Evolutionary conservation across 1,140 invertebrate genomes (phyloP).

Genomic region (Atta colombica): DNA sequence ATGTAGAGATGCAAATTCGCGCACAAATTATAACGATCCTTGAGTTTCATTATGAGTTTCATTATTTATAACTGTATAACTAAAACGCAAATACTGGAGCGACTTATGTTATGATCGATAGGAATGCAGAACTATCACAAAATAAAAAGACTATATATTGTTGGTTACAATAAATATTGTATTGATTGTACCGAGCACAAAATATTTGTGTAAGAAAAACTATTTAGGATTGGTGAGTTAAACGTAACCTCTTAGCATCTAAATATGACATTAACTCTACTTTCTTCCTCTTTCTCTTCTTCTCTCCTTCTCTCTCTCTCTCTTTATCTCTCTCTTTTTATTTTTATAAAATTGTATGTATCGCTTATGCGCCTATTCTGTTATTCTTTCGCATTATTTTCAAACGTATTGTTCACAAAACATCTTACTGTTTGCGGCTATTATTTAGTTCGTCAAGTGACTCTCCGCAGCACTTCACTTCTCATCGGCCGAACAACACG

Average conservation of each 20-base stretch:
- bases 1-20: slow-evolving; percentile 1
- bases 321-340: not conserved
- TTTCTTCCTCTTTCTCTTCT: not conserved
- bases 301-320: not conserved
- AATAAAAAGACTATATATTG: slow-evolving; percentile 1
- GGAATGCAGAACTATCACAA: slow-evolving; percentile 22
- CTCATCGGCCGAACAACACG: not conserved
- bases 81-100: slow-evolving; percentile 6
- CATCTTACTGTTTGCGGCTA: not conserved
- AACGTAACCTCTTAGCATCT: not conserved
- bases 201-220: slow-evolving; percentile 32
- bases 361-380: not conserved
- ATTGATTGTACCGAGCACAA: slow-evolving; percentile 30
- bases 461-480: not conserved
- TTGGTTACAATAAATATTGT: slow-evolving; percentile 44
- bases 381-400: not conserved
- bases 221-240: not conserved
- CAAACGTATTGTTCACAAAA: not conserved
- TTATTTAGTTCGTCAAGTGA: not conserved
- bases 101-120: slow-evolving; percentile 36
- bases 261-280: not conserved
- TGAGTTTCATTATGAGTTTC: slow-evolving; percentile 7
- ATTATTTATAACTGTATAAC: slow-evolving; percentile 15
- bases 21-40: slow-evolving; percentile 31
- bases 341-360: not conserved